Evolutionary conservation across 2,113 vertebrate genomes (phyloP).

Genomic region (Zootoca vivipara): DNA sequence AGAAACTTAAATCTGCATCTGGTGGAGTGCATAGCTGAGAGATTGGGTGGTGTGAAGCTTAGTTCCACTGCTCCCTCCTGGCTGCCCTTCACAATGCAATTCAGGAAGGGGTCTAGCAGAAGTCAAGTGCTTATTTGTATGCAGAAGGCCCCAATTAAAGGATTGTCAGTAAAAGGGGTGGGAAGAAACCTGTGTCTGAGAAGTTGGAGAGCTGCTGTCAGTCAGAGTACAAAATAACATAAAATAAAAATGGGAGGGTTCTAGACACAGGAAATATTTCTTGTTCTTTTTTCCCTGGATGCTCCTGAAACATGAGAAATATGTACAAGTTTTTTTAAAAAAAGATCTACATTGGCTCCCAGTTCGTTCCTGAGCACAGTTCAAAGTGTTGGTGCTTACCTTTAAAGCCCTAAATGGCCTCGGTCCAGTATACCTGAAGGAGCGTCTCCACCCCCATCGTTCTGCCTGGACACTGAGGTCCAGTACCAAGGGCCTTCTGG

Average conservation of each 20-base stretch:
- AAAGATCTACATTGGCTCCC: too few relatives aligned
- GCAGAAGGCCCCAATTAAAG: background rate
- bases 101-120: too few relatives aligned
- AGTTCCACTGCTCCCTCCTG: background rate
- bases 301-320: background rate
- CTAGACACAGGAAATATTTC: background rate
- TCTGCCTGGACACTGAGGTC: too few relatives aligned
- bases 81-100: background rate
- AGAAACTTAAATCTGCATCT: background rate
- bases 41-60: background rate
- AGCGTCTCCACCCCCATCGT: too few relatives aligned
- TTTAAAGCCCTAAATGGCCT: too few relatives aligned
- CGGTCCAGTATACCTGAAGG: too few relatives aligned
- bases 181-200: background rate
- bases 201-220: background rate
- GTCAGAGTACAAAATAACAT: background rate
- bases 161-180: background rate
- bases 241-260: background rate
- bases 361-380: too few relatives aligned
- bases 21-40: background rate
- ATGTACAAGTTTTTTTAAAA: background rate
- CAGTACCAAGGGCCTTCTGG: too few relatives aligned
- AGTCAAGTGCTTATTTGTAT: background rate
- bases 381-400: too few relatives aligned
- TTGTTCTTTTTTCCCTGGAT: background rate